Conservation (phyloP, 2,113 vertebrate species). For the Gasterosteus aculeatus region DNA sequence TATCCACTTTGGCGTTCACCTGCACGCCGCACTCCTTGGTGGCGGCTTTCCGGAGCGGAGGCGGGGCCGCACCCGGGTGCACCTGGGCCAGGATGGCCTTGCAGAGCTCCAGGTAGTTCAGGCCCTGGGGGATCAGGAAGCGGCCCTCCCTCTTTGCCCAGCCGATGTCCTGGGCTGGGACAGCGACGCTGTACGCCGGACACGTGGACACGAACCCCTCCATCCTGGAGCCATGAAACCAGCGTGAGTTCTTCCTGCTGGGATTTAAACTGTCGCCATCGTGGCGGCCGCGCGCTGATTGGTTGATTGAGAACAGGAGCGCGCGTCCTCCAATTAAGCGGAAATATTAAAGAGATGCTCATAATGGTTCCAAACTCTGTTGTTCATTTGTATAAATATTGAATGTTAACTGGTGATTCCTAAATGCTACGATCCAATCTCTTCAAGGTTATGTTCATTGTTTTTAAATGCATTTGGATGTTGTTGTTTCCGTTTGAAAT, state of each 20-base stretch:
- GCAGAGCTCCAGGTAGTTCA: conserved; percentile 84
- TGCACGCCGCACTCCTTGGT: conserved; percentile 90
- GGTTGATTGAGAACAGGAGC: conserved; percentile 59
- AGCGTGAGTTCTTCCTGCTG: not conserved
- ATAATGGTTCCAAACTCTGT: no score
- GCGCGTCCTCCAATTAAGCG: not conserved
- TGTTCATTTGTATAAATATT: not conserved
- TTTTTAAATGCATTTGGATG: not conserved
- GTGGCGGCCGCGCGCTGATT: conserved; percentile 40
- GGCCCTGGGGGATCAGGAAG: conserved; percentile 67
- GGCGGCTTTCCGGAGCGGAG: conserved; percentile 61
- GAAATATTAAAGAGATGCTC: not conserved
- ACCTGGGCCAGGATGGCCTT: conserved; percentile 86
- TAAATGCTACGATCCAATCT: not conserved
- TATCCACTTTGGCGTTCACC: conserved; percentile 87
- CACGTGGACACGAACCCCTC: conserved; percentile 80
- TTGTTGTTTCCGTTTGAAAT: not conserved
- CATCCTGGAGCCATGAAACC: conserved; percentile 80
- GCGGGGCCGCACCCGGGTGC: conserved; percentile 67
- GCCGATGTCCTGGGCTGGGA: conserved; percentile 51
- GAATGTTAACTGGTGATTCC: not conserved
- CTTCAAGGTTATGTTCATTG: not conserved
- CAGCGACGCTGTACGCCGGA: conserved; percentile 63
- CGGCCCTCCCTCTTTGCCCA: conserved; percentile 79
- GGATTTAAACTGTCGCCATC: conserved; percentile 40